A percentile compares a stretch with the other conserved stretches of the same genome.
Conservation (phyloP, 2,113 vertebrate species). For the Gopherus flavomarginatus region DNA sequence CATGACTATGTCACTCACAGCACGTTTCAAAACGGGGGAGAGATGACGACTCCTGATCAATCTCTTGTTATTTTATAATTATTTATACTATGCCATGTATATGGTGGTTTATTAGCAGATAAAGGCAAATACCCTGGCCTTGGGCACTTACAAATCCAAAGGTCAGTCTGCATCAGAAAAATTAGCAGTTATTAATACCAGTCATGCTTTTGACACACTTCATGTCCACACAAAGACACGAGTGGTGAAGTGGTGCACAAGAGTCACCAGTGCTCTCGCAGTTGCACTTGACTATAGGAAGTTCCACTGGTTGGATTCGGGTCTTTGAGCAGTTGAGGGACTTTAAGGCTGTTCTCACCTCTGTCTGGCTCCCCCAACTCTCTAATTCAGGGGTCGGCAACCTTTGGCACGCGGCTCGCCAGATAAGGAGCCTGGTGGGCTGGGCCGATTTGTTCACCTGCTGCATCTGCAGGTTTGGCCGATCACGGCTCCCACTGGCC, state of each 20-base stretch:
- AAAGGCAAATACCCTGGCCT: not conserved
- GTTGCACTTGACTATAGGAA: not conserved
- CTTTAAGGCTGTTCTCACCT: not conserved
- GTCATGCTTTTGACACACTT: not conserved
- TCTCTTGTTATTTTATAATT: not conserved
- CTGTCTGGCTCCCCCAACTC: not conserved
- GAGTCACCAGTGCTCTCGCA: not conserved
- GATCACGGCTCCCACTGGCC: too few relatives aligned
- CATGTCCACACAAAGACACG: not conserved
- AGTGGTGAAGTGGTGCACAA: too few relatives aligned
- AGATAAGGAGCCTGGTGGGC: too few relatives aligned
- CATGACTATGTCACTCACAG: not conserved
- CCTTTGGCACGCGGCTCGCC: too few relatives aligned
- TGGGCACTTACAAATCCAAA: not conserved
- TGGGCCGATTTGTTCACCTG: too few relatives aligned
- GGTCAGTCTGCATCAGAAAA: not conserved
- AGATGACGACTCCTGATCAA: not conserved
- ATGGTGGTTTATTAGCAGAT: not conserved
- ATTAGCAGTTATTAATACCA: not conserved
- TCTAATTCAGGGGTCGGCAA: not conserved
- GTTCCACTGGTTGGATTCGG: not conserved
- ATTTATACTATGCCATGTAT: not conserved
- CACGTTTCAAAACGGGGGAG: not conserved
- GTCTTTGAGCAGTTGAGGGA: not conserved
- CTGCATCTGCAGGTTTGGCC: too few relatives aligned